A percentile compares a stretch with the other conserved stretches of the same genome.
These are phyloP conservation scores for Bibio marci DNA, from an alignment of 2,888 invertebrate species.

Conservation along the genomic window DNA sequence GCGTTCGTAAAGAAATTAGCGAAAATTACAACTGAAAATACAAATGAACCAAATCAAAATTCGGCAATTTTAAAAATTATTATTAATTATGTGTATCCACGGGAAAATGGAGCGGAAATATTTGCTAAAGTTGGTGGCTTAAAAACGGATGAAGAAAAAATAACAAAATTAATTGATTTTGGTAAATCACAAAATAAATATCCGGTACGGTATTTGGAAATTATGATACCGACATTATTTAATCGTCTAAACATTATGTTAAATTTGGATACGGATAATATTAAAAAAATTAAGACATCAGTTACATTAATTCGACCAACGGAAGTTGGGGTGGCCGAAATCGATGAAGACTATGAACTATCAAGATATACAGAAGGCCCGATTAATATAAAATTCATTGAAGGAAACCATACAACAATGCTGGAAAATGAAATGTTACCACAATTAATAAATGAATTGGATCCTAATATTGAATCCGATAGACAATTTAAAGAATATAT, in stretches of 20 bases:
- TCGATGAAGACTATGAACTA: slow-evolving; percentile 49
- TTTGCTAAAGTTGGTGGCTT: slow-evolving; percentile 32
- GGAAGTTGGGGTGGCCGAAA: slow-evolving; percentile 33
- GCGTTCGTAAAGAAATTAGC: slow-evolving; percentile 39
- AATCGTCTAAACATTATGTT: slow-evolving; percentile 37
- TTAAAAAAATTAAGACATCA: slow-evolving; percentile 36
- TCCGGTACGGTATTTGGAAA: slow-evolving; percentile 27
- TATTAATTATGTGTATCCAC: slow-evolving; percentile 21
- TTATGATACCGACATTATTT: slow-evolving; percentile 29
- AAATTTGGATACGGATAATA: slow-evolving; percentile 21
- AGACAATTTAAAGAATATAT: slow-evolving; percentile 1
- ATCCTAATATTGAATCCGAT: slow-evolving; percentile 16
- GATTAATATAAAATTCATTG: slow-evolving; percentile 41
- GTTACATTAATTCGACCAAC: slow-evolving; percentile 46
- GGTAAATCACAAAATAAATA: slow-evolving; percentile 26
- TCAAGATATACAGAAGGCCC: slow-evolving; percentile 36
- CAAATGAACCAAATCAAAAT: slow-evolving; percentile 20
- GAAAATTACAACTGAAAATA: slow-evolving; percentile 3
- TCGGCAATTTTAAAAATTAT: slow-evolving; percentile 19
- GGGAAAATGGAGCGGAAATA: slow-evolving; percentile 17
- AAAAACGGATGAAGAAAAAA: slow-evolving; percentile 37
- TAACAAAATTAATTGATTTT: slow-evolving; percentile 32
- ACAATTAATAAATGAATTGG: slow-evolving; percentile 39
- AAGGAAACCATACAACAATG: slow-evolving; percentile 56
- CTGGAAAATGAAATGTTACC: slow-evolving; percentile 45